These are phyloP conservation scores for Brachirus orientalis DNA, from an alignment of 2,113 vertebrate species.

Conservation along the genomic window DNA sequence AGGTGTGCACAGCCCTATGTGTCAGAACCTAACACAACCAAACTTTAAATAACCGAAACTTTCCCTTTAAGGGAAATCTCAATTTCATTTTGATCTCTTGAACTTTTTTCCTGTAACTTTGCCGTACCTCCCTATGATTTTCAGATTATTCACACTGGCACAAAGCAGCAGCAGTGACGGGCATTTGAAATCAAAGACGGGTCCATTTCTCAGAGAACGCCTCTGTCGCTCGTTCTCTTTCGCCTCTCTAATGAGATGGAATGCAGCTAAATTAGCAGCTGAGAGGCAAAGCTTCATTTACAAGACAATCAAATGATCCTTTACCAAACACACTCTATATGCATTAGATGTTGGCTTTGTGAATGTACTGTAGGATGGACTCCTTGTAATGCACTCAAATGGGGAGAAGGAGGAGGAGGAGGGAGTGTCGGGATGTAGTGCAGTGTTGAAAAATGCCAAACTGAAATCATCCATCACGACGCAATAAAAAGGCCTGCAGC, in stretches of 20 bases:
- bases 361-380: slow-evolving; percentile 61
- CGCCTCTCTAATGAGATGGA: slow-evolving; percentile 72
- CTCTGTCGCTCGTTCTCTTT: slow-evolving; percentile 55
- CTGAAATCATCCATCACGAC: slow-evolving; percentile 82
- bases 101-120: slow-evolving; percentile 15
- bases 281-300: slow-evolving; percentile 75
- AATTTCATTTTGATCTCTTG: too few species aligned
- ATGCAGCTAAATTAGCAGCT: slow-evolving; percentile 77
- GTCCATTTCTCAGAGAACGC: slow-evolving; percentile 61
- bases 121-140: too few species aligned
- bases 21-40: too few species aligned
- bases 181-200: slow-evolving; percentile 38
- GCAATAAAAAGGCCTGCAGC: slow-evolving; percentile 83
- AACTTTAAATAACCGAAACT: too few species aligned
- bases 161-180: slow-evolving; percentile 3
- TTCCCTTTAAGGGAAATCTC: too few species aligned
- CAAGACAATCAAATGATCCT: slow-evolving; percentile 80
- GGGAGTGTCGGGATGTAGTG: slow-evolving; percentile 62
- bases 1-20: too few species aligned
- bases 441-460: slow-evolving; percentile 75
- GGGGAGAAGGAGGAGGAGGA: slow-evolving; percentile 47
- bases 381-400: slow-evolving; percentile 66
- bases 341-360: slow-evolving; percentile 78
- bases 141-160: slow-evolving; percentile 34
- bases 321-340: slow-evolving; percentile 80